phyloP scores from a whole-genome alignment of 2,888 invertebrate genomes.

The Eupithecia subfuscata region DNA sequence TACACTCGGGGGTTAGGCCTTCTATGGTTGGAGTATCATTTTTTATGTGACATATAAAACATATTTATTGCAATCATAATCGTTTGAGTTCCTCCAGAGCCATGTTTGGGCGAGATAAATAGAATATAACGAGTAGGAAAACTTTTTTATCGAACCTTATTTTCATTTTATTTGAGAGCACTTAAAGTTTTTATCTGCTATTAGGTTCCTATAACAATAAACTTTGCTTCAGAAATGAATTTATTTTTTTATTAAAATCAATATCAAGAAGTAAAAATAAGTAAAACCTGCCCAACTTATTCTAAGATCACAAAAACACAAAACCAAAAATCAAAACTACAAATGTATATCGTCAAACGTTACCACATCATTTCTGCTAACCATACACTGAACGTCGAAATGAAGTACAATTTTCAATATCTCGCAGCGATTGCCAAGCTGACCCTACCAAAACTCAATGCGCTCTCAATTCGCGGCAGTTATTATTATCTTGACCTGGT shows the following conservation, averaged over 20 bases:
- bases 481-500: slow-evolving; percentile 83
- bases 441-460: slow-evolving; percentile 82
- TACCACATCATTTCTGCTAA: slow-evolving; percentile 48
- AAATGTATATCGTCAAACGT: slow-evolving; percentile 6
- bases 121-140: slow-evolving; percentile 63
- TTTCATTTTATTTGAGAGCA: slow-evolving; percentile 47
- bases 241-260: neutral
- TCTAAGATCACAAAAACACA: neutral
- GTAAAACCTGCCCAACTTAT: neutral
- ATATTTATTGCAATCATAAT: slow-evolving; percentile 84
- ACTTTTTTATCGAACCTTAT: slow-evolving; percentile 58
- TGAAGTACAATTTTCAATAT: slow-evolving; percentile 68
- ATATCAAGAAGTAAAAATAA: neutral
- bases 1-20: slow-evolving; percentile 81
- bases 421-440: slow-evolving; percentile 73
- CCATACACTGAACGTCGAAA: slow-evolving; percentile 56
- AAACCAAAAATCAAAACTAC: neutral
- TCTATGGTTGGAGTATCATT: slow-evolving; percentile 78
- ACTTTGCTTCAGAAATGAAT: neutral
- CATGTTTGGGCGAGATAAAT: slow-evolving; percentile 76
- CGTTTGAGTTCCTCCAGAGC: slow-evolving; percentile 76
- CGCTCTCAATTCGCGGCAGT: slow-evolving; percentile 83
- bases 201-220: slow-evolving; percentile 18
- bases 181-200: slow-evolving; percentile 40
- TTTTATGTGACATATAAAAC: slow-evolving; percentile 84